Evolutionary conservation across 1,140 invertebrate genomes (phyloP).

Genomic region (Macrostomum lignano): DNA sequence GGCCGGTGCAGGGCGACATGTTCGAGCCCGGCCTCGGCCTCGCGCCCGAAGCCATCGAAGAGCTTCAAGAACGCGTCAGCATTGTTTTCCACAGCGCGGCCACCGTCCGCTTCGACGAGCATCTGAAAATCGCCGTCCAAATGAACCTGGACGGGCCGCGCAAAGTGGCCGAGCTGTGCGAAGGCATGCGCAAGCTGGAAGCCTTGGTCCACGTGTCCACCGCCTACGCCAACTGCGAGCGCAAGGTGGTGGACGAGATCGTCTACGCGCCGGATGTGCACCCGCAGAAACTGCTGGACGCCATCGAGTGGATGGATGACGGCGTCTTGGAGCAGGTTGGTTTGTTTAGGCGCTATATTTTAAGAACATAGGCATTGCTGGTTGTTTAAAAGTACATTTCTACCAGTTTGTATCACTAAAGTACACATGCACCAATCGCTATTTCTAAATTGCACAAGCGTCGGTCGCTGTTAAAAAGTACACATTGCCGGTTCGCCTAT

Average conservation of each 20-base stretch:
- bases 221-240: conserved; percentile 32
- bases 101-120: conserved; percentile 92
- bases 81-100: conserved; percentile 91
- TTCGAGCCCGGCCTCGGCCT: conserved; percentile 59
- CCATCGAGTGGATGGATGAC: too few species aligned
- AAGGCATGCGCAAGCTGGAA: conserved; percentile 4
- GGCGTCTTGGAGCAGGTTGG: too few species aligned
- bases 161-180: not conserved
- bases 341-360: too few species aligned
- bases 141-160: not conserved
- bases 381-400: too few species aligned
- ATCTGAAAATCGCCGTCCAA: conserved; percentile 37
- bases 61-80: conserved; percentile 43
- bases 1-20: conserved; percentile 63
- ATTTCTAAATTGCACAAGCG: too few species aligned
- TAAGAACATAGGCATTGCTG: too few species aligned
- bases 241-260: conserved; percentile 27
- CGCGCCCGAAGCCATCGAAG: conserved; percentile 40
- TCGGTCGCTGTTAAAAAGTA: too few species aligned
- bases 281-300: too few species aligned
- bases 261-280: too few species aligned
- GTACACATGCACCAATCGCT: too few species aligned
- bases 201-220: conserved; percentile 30
- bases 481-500: too few species aligned
- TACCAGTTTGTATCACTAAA: too few species aligned